Percentiles rank a stretch among this genome's conserved stretches.
Conservation (phyloP, 2,888 invertebrate species). For the Psococerastis gibbosa region DNA sequence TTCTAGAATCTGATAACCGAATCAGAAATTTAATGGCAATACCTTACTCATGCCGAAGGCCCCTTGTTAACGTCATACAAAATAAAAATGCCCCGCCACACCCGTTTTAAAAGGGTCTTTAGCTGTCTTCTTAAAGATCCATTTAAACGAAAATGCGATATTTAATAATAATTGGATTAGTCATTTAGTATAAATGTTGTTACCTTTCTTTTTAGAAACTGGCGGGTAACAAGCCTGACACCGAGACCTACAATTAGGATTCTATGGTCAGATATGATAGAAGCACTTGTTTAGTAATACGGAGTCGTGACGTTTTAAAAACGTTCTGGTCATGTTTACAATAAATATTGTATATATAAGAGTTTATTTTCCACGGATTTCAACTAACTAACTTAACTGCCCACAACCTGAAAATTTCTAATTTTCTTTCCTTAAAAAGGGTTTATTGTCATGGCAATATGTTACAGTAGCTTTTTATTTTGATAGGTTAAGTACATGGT, state of each 20-base stretch:
- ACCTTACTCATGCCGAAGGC: slow-evolving; percentile 5
- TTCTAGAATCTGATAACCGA: slow-evolving; percentile 6
- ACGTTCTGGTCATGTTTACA: background rate
- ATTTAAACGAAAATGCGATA: background rate
- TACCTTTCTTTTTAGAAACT: background rate
- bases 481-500: too few relatives aligned
- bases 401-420: too few relatives aligned
- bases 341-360: too few relatives aligned
- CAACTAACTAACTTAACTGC: too few relatives aligned
- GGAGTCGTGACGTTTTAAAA: background rate
- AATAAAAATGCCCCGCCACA: background rate
- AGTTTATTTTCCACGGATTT: too few relatives aligned
- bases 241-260: background rate
- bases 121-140: too few relatives aligned
- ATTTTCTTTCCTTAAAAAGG: too few relatives aligned
- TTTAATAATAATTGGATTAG: background rate
- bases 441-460: too few relatives aligned
- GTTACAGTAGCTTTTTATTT: too few relatives aligned
- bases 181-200: background rate
- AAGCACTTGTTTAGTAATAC: background rate
- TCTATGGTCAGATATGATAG: background rate
- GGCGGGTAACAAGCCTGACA: background rate
- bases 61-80: slow-evolving; percentile 4
- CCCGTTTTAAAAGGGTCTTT: too few relatives aligned
- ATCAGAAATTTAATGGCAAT: slow-evolving; percentile 10